Evolutionary conservation across 1,140 invertebrate genomes (phyloP).

Genomic region (Pseudomyrmex dendroicus): DNA sequence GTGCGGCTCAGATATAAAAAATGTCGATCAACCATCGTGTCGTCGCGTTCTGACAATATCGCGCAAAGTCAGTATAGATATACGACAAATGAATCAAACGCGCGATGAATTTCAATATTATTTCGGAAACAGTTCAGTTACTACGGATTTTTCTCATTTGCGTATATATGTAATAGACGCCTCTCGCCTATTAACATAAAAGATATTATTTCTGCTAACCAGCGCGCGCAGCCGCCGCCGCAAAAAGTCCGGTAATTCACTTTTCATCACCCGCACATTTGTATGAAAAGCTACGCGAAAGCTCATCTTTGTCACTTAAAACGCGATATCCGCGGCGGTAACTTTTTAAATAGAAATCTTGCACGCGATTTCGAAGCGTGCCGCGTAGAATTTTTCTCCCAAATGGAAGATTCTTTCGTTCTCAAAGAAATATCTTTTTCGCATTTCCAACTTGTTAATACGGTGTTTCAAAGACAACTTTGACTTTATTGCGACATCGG

Average conservation of each 20-base stretch:
- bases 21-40: slow-evolving; percentile 11
- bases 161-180: too few relatives aligned
- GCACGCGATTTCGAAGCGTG: background rate
- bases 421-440: background rate
- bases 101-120: slow-evolving; percentile 48
- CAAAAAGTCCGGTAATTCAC: slow-evolving; percentile 28
- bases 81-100: slow-evolving; percentile 16
- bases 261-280: slow-evolving; percentile 26
- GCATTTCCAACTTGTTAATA: slow-evolving; percentile 20
- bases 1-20: slow-evolving; percentile 5
- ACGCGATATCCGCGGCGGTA: background rate
- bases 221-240: background rate
- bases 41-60: slow-evolving; percentile 8
- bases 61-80: background rate
- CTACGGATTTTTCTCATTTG: background rate
- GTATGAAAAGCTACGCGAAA: slow-evolving; percentile 9
- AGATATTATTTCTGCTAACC: slow-evolving; percentile 32
- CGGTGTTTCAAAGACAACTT: slow-evolving; percentile 18
- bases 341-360: slow-evolving; percentile 2
- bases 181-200: slow-evolving; percentile 42
- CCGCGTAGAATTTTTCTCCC: background rate
- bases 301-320: background rate
- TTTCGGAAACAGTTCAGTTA: slow-evolving; percentile 27
- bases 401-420: background rate
- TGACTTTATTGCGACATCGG: slow-evolving; percentile 30